Base-by-base conservation (phyloP, 1,140 invertebrate species). In the Aphaenogaster rudis region DNA sequence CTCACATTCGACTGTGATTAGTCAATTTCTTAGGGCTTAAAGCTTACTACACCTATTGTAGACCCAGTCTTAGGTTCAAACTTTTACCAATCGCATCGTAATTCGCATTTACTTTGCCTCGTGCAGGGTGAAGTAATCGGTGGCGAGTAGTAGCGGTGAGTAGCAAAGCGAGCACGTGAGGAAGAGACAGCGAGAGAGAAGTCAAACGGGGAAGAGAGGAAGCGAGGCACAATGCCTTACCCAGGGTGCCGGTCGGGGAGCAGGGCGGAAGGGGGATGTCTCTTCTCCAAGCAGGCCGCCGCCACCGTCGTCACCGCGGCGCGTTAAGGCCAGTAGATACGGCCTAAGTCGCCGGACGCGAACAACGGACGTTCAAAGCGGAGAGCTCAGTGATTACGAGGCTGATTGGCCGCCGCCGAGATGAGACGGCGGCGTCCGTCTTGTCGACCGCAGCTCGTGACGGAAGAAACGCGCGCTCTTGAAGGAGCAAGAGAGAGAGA, bases 371-470 rank as follows among this genome's bases (percentile, higher is more conserved):
- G 91, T 91, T 92, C 91, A 85, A 28, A 71, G 80, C 54, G 86
- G 89, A 81, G 90, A 93, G 92, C 92, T 92, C 92, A 91, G 93
- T 94, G 93, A 94, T 94, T 94, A 94, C 93, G 93, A 93, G 93
- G 87, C 93, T 94, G 93, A 94, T 94, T 94, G 93, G 93, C 93
- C 93, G 93, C 88, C 92, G 91, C 92, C 80, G 93, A 93, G 92
- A 94, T 94, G 93, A 94, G 93, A 94, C 93, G 93, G 93, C 93
- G 93, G 93, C 93, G 92, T 93, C 89, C 89, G 87, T 90, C 69
- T 89, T 88, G 91, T 88, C 91, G 94, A 94, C 93, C 94, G 93
- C 91, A 93, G 93, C 92, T 94, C 94, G 93, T 94, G 93, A 94
- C 93, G 90, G 94, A 94, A 93, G 92, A 91, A 94, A 92, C 91